Conservation (phyloP, 2,888 invertebrate species). For the Apantesis nais region DNA sequence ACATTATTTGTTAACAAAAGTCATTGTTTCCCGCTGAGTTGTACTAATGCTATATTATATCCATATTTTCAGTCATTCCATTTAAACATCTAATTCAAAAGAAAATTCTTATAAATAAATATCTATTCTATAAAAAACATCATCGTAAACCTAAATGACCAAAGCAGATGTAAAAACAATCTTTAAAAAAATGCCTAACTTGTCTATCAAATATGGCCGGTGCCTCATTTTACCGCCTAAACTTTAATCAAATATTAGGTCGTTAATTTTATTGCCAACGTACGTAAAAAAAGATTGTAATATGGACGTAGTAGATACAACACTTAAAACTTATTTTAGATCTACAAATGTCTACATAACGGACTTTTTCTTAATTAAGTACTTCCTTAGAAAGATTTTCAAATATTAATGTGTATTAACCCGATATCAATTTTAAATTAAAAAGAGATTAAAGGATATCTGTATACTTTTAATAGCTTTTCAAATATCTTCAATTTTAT, state of each 20-base stretch:
- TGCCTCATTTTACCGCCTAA: slow-evolving; percentile 13
- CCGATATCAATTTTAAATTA: not conserved
- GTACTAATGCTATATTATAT: too few relatives aligned
- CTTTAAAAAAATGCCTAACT: slow-evolving; percentile 11
- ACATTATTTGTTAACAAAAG: not conserved
- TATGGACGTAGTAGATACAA: slow-evolving; percentile 13
- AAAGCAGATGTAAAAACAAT: slow-evolving; percentile 14
- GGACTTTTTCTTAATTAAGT: not conserved
- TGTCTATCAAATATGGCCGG: slow-evolving; percentile 22
- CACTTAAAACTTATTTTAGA: slow-evolving; percentile 6
- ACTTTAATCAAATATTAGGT: slow-evolving; percentile 30
- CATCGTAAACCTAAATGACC: slow-evolving; percentile 8
- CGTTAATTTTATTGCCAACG: slow-evolving; percentile 34
- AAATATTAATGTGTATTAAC: not conserved
- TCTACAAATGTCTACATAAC: not conserved
- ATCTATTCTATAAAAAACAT: not conserved
- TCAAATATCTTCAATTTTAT: not conserved
- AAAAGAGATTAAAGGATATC: not conserved
- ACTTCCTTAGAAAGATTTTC: not conserved
- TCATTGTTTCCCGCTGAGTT: too few relatives aligned
- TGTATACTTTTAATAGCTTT: not conserved
- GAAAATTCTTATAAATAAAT: not conserved
- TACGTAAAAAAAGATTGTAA: slow-evolving; percentile 36
- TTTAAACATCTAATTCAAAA: not conserved
- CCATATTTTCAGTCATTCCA: not conserved